Base-by-base conservation (phyloP, 2,113 vertebrate species). In the Gila orcuttii region DNA sequence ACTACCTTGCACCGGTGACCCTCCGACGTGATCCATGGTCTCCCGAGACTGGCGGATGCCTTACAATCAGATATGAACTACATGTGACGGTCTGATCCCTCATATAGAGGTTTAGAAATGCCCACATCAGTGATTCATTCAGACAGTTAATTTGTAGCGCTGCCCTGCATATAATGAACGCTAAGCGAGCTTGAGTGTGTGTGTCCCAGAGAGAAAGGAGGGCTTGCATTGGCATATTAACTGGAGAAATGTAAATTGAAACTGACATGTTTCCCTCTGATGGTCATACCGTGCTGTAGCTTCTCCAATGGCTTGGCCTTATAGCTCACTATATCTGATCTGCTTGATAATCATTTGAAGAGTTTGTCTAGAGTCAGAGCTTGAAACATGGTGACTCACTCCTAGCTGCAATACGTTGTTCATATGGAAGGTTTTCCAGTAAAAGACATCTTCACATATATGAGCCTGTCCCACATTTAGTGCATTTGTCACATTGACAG, bases 241-340 rank as follows among this genome's bases (percentile, higher is more conserved):
- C 10, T 69, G 62, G 19, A 52, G 28, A 23, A 73, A 73, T 55
- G 12, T 42, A 83, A 83, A 73, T 74, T 59, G 23, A 55, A 55
- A 19, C 68, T 19, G 82, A 83, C 82, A 83, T 71, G 28, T 71
- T 55, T 82, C 28, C 21, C 19, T 82, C 28, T n/a, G 31, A 47
- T 81, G n/a, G 19, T 33, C 23, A 23, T 15, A 12, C 81, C 52
- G 55, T 79, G 23, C 55, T 47, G 1, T 82, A 23, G 25, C 79
- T 82, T 69, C n/a, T 33, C 60, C 45, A 69, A 28, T 52, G 15
- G 19, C 79, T 45, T 66, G 4, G 13, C 10, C 17, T 47, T 47
- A n/a, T 28, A 68, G 25, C 45, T 52, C 9, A 42, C 3, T 25
- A 28, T 36, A 52, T 33, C 42, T 33, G 45, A 69, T 68, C 19